These are phyloP conservation scores for Sanderia malayensis DNA, from an alignment of 30 jellyfish, hydroid and myxozoan genomes.

Conservation along the genomic window DNA sequence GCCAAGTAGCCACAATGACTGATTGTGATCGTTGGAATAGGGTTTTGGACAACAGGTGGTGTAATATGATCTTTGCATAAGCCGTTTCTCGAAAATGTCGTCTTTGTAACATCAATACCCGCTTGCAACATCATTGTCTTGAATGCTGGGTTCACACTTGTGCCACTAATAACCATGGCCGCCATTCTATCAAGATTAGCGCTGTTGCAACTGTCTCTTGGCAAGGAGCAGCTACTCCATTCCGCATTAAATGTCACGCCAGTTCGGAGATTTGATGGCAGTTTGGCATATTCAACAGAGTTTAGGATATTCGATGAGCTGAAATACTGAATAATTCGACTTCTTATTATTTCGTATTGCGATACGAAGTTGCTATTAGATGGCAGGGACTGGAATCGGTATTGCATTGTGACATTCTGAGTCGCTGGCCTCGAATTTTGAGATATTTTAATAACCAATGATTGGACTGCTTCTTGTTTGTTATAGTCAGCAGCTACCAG, in stretches of 20 bases:
- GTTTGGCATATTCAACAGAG: constrained; percentile 31
- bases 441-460: constrained; percentile 16
- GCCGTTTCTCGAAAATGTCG: constrained; percentile 31
- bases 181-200: constrained; percentile 1
- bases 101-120: constrained; percentile 18
- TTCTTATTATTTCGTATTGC: constrained; percentile 32
- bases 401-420: constrained; percentile 56
- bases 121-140: constrained; percentile 52
- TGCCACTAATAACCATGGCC: constrained; percentile 20
- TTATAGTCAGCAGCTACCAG: constrained; percentile 66
- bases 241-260: constrained; percentile 14
- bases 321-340: constrained; percentile 37
- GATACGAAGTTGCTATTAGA: constrained; percentile 16
- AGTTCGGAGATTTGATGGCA: constrained; percentile 18
- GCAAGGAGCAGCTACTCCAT: constrained; percentile 69
- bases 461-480: constrained; percentile 33
- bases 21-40: constrained; percentile 48
- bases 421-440: constrained; percentile 24
- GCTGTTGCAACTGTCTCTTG: constrained; percentile 30
- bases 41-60: constrained; percentile 74
- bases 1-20: constrained; percentile 51
- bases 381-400: constrained; percentile 11
- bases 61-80: constrained; percentile 46
- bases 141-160: constrained; percentile 35
- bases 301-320: constrained; percentile 5